Evolutionary conservation across 2,113 vertebrate genomes (phyloP), one percentile per base, ranked within the genome.

Genomic region (Hemiprocne comata): DNA sequence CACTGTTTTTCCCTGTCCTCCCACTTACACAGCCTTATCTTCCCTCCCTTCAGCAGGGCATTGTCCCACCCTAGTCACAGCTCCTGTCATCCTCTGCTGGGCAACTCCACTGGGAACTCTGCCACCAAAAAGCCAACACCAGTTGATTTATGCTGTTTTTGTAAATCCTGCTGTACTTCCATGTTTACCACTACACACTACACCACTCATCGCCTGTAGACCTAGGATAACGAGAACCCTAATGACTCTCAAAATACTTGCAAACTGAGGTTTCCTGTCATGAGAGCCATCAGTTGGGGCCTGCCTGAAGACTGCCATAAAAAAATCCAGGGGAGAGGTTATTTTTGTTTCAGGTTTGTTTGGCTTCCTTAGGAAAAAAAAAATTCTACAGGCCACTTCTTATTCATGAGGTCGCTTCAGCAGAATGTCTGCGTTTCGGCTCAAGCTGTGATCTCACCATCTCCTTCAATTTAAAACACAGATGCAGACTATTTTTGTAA

Each of bases 361-460:
- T 91, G 40, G 42, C 31, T 84, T 93, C 72, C 69, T 83, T 81
- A 58, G 79, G 40, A 28, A 67, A 79, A 50, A 67, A 57, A 48
- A 48, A 48, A 48, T 2, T 58, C 75, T 74, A 67, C 44, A 50
- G 57, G 46, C 50, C 60, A 71, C 55, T 91, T 94, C 34, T 80
- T 44, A 71, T 72, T 65, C 44, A 65, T 34, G 21, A 90, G 46
- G 69, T 46, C 92, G 46, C 82, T 93, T 81, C 76, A 93, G 73
- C 73, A 93, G 77, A 94, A 91, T 29, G 80, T 69, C 94, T 95
- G 88, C 8, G 2, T 84, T 96, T 90, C 90, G 85, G 77, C 76
- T 92, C 80, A 86, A 87, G 66, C 54, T 87, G 88, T 96, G 96
- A 96, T 90, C 90, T 96, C 95, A 92, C 67, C 90, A 93, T 31